Evolutionary conservation across 2,888 invertebrate species (phyloP), one percentile per base, ranked within the genome.

Genomic region (Thecocarcelia acutangulata): DNA sequence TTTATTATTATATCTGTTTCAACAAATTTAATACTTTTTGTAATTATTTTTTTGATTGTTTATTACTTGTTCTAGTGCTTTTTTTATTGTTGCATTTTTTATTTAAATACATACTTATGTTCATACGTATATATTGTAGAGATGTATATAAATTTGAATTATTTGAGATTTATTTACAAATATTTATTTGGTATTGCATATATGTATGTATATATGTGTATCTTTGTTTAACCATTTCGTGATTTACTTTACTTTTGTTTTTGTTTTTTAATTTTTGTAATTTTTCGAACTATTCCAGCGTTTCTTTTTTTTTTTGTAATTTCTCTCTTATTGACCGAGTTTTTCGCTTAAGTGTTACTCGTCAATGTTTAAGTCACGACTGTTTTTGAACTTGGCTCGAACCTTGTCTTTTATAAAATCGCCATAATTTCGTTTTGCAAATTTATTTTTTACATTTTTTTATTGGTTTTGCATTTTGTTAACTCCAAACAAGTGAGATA

Each of bases 361-460:
- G 84, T 33, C 86, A 77, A 83, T 85, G 87, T 85, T 87, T 84
- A 74, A 83, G 84, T 85, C 84, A 85, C 85, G 85, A 87, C 87
- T 87, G 87, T 86, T 86, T 85, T 85, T 84, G 86, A 86, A 85
- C 86, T 85, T 84, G 85, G 85, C 83, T 86, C 85, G 83, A 83
- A 87, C 86, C 85, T 87, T 87, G 87, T 86, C 86, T 87, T 87
- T 87, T 87, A 86, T 87, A 85, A 87, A 85, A 85, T 84, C 84
- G 84, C 84, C 85, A 80, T 82, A 83, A 83, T 84, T 81, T 83
- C 69, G 68, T 77, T 84, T 75, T 40, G 52, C 59, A 24, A 72
- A 66, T 52, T 76, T 59, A 50, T 59, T 13, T 63, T 50, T 59
- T 15, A 24, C 21, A 24, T 48, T 64, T 9, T 37, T 21, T 64